Percentiles rank a stretch among this genome's conserved stretches.
Evolutionary conservation across 2,113 vertebrate genomes (phyloP).

Genomic region (Menura novaehollandiae): DNA sequence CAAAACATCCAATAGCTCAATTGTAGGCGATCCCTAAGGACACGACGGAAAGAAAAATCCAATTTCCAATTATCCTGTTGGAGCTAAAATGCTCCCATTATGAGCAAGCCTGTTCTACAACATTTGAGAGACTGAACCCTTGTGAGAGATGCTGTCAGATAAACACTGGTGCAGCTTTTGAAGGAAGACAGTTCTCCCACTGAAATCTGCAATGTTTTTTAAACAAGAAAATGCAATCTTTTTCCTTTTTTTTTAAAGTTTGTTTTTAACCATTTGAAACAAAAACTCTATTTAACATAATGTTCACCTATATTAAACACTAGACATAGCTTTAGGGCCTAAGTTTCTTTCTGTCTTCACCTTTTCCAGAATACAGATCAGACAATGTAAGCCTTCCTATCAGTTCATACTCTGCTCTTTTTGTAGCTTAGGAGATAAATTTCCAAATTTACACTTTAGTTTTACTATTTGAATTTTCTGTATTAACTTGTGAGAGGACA

Average conservation of each 20-base stretch:
- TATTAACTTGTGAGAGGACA: neutral
- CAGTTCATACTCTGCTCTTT: neutral
- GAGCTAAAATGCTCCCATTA: neutral
- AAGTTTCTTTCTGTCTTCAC: neutral
- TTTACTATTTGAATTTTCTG: neutral
- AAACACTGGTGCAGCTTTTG: neutral
- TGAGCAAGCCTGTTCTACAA: neutral
- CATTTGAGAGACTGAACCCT: neutral
- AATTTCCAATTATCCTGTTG: neutral
- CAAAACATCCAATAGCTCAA: neutral
- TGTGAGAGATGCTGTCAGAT: neutral
- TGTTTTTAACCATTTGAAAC: neutral
- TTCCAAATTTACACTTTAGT: neutral
- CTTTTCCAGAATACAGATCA: neutral
- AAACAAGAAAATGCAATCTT: rapidly evolving
- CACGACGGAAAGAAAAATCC: neutral
- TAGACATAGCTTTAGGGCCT: neutral
- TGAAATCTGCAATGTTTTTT: neutral
- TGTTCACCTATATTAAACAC: neutral
- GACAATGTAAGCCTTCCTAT: neutral
- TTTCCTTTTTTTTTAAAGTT: rapidly evolving
- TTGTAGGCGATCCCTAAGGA: neutral
- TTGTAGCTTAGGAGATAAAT: neutral
- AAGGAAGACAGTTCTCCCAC: neutral
- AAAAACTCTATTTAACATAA: neutral